A percentile compares a stretch with the other conserved stretches of the same genome.
phyloP scores from a whole-genome alignment of 2,888 invertebrate genomes.

The Xiphydria camelus region DNA sequence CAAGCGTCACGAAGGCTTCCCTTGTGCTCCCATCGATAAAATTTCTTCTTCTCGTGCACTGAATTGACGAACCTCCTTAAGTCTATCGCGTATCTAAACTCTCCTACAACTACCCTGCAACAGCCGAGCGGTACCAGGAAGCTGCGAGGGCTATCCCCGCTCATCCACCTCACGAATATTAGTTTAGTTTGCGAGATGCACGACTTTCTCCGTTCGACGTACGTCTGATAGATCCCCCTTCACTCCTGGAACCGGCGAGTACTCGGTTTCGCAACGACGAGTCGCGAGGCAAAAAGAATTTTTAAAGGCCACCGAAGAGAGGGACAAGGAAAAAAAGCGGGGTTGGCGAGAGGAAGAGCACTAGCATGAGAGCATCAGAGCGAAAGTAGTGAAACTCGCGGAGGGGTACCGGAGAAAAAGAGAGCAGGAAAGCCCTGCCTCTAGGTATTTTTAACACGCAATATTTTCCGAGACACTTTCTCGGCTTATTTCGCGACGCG shows the following conservation, averaged over 20 bases:
- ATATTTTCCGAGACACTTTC: background rate
- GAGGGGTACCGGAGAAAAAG: background rate
- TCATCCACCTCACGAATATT: conserved; percentile 26
- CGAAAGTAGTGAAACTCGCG: too few species aligned
- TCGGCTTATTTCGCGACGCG: background rate
- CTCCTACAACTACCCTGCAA: too few species aligned
- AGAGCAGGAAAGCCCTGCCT: background rate
- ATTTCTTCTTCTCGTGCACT: too few species aligned
- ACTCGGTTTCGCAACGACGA: background rate
- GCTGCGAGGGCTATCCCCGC: too few species aligned
- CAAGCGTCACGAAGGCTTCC: too few species aligned
- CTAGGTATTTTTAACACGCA: background rate
- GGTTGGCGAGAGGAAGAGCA: background rate
- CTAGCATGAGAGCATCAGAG: background rate
- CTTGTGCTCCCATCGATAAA: too few species aligned
- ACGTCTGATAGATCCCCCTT: too few species aligned
- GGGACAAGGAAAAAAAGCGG: background rate
- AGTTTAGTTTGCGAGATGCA: conserved; percentile 39
- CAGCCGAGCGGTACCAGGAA: too few species aligned
- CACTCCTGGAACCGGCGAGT: too few species aligned
- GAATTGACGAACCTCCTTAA: too few species aligned
- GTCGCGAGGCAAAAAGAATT: background rate
- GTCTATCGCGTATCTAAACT: too few species aligned
- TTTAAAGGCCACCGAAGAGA: too few species aligned
- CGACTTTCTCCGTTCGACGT: conserved; percentile 24